These are phyloP conservation scores for Megalonaias nervosa DNA, from an alignment of 1,140 invertebrate species.

Conservation along the genomic window DNA sequence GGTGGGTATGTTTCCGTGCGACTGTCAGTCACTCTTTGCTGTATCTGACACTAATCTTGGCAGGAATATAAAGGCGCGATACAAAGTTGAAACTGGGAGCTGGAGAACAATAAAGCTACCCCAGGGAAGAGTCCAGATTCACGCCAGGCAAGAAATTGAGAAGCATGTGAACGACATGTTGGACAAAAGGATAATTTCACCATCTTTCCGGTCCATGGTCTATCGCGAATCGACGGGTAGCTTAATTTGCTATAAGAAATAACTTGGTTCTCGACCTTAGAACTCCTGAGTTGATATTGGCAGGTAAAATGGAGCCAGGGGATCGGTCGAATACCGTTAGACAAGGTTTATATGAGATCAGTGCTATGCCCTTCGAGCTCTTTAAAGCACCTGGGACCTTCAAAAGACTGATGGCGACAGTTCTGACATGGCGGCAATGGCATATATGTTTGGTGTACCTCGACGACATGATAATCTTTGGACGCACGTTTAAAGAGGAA, in stretches of 20 bases:
- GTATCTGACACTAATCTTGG: conserved; percentile 15
- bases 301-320: conserved; percentile 20
- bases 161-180: no score
- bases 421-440: conserved; percentile 40
- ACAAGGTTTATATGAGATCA: conserved; percentile 36
- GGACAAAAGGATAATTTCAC: conserved; percentile 48
- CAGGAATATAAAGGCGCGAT: conserved; percentile 5
- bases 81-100: conserved; percentile 28
- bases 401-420: conserved; percentile 46
- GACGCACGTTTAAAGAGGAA: conserved; percentile 18
- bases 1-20: background rate
- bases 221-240: conserved; percentile 29
- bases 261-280: no score
- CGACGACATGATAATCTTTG: conserved; percentile 37
- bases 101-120: conserved; percentile 23
- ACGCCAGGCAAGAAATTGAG: no score
- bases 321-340: conserved; percentile 22
- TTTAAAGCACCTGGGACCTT: conserved; percentile 46
- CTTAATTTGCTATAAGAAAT: conserved; percentile 28
- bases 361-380: conserved; percentile 44
- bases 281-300: conserved; percentile 22
- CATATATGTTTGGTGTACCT: no score
- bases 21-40: conserved; percentile 21
- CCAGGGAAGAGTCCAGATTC: no score
- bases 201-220: conserved; percentile 27